These are phyloP conservation scores for Lepidurus apus DNA, from an alignment of 1,140 invertebrate species.

Conservation along the genomic window DNA sequence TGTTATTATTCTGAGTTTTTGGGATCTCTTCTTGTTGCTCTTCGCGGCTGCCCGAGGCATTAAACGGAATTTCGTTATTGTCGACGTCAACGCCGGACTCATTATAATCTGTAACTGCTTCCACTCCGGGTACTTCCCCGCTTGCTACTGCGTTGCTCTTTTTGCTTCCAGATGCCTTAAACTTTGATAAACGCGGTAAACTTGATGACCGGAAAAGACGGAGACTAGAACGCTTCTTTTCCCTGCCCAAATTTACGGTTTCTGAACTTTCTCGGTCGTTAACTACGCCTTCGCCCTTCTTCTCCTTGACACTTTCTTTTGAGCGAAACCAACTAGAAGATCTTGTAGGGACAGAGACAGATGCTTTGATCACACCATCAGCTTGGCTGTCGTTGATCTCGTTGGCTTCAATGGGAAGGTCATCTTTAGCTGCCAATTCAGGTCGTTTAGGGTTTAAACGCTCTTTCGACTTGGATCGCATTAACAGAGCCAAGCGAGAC, in stretches of 20 bases:
- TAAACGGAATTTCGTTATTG: background rate
- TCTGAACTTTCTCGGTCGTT: background rate
- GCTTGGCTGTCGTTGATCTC: background rate
- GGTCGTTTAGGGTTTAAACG: background rate
- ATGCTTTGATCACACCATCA: background rate
- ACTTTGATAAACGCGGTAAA: conserved; percentile 10
- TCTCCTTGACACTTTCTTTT: background rate
- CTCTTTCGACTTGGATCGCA: conserved; percentile 17
- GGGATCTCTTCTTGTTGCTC: background rate
- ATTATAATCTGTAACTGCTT: background rate
- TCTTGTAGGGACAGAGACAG: background rate
- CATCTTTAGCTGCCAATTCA: background rate
- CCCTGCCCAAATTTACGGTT: background rate
- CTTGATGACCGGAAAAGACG: background rate
- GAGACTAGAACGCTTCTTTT: background rate
- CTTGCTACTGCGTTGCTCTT: background rate
- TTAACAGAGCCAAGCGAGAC: background rate
- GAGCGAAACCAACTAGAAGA: background rate
- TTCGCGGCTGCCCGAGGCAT: background rate
- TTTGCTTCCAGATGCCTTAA: background rate
- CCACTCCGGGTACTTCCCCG: background rate
- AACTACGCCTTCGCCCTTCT: background rate
- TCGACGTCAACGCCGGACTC: background rate
- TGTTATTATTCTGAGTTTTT: background rate
- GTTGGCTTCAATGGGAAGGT: background rate